Evolutionary conservation across 2,113 vertebrate species (phyloP).

Genomic region (Tachycineta bicolor): DNA sequence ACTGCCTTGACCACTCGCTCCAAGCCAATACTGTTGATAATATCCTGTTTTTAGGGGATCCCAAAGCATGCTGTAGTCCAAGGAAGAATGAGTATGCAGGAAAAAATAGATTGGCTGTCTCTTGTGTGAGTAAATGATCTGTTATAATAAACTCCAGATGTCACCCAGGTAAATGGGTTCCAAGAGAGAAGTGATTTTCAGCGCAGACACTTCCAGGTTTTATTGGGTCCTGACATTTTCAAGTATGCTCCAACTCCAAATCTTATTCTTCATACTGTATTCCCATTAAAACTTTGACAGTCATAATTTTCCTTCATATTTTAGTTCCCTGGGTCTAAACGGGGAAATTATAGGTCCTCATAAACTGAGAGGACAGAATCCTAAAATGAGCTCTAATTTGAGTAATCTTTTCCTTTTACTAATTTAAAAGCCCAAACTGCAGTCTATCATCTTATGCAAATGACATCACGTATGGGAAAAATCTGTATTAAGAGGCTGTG

Average conservation of each 20-base stretch:
- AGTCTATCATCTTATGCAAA: neutral
- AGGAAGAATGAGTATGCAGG: neutral
- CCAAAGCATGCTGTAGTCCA: neutral
- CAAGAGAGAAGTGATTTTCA: neutral
- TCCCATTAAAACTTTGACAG: neutral
- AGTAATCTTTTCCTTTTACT: neutral
- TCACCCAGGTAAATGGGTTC: conserved; percentile 2
- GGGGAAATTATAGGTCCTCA: neutral
- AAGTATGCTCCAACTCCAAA: neutral
- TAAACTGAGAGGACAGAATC: neutral
- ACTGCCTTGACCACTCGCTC: neutral
- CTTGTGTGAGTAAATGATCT: neutral
- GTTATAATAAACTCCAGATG: neutral
- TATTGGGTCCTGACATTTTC: neutral
- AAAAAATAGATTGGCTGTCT: neutral
- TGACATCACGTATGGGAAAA: neutral
- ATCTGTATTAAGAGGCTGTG: neutral
- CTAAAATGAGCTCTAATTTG: neutral
- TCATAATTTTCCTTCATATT: neutral
- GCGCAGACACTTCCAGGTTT: neutral
- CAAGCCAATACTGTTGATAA: neutral
- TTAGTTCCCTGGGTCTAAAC: neutral
- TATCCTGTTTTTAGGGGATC: neutral
- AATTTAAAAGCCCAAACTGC: neutral
- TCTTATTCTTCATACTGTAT: neutral